Conservation (phyloP, 2,113 vertebrate species). For the Scatophagus argus region DNA sequence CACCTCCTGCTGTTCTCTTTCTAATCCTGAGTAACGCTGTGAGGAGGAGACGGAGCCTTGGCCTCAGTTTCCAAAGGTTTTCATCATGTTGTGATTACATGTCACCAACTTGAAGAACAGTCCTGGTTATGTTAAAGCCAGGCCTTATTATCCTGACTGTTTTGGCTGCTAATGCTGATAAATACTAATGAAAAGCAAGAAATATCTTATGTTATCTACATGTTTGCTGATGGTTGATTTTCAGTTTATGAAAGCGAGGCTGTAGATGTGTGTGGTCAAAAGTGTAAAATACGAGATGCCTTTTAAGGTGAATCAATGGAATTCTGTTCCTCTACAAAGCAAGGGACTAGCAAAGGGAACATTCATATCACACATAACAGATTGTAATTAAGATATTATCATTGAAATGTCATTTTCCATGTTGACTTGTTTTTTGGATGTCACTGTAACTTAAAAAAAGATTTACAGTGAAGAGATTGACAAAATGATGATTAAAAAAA, state of each 20-base stretch:
- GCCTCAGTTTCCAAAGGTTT: too few species aligned
- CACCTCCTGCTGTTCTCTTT: not conserved
- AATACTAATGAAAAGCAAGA: not conserved
- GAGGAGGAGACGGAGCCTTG: not conserved
- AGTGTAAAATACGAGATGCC: not conserved
- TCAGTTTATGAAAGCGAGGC: not conserved
- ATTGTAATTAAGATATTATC: not conserved
- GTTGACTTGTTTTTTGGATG: too few species aligned
- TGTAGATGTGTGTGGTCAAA: not conserved
- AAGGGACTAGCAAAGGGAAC: not conserved
- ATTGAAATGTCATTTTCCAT: not conserved
- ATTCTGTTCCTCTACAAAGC: not conserved
- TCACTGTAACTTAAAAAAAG: not conserved
- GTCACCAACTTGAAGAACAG: conserved; percentile 3
- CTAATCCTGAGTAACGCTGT: not conserved
- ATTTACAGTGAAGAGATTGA: not conserved
- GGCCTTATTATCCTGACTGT: not conserved
- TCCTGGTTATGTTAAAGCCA: not conserved
- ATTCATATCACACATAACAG: not conserved
- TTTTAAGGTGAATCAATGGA: not conserved
- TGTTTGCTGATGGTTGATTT: not conserved
- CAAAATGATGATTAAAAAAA: not conserved
- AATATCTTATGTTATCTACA: not conserved
- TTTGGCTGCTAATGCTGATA: not conserved
- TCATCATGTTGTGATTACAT: conserved; percentile 3